phyloP scores from a whole-genome alignment of 2,888 invertebrate genomes.

The Magallana nippona region DNA sequence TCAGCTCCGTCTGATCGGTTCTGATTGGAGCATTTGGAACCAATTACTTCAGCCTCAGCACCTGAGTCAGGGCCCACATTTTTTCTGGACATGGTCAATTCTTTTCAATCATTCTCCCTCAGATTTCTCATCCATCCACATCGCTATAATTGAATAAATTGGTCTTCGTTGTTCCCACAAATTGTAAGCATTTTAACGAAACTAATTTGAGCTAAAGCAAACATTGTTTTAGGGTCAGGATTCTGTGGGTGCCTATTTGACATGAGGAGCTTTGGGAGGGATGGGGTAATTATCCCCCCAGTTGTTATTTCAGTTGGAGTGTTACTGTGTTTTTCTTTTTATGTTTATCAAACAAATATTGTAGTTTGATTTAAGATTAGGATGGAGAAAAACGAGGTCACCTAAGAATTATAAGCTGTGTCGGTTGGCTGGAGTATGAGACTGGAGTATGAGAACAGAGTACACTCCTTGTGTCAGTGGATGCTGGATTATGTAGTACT shows the following conservation, averaged over 20 bases:
- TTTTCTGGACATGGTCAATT: slow-evolving; percentile 11
- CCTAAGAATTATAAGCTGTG: not conserved
- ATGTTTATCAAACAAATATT: slow-evolving; percentile 16
- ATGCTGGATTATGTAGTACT: no score
- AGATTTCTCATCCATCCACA: not conserved
- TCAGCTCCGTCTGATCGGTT: not conserved
- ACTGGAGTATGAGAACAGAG: not conserved
- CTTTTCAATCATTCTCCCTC: not conserved
- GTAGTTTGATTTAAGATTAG: slow-evolving; percentile 2
- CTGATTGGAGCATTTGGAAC: slow-evolving; percentile 30
- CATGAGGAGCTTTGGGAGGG: slow-evolving; percentile 4
- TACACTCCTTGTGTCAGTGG: not conserved
- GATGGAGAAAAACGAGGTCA: not conserved
- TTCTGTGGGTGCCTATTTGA: not conserved
- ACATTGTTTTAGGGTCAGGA: slow-evolving; percentile 3
- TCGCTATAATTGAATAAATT: not conserved
- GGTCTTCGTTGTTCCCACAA: slow-evolving; percentile 20
- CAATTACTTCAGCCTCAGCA: not conserved
- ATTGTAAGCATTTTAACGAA: slow-evolving; percentile 20
- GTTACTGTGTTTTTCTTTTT: not conserved
- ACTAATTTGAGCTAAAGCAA: slow-evolving; percentile 21
- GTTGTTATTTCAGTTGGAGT: slow-evolving; percentile 10
- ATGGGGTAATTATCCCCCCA: slow-evolving; percentile 13
- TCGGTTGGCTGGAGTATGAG: not conserved
- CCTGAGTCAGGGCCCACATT: not conserved